These are phyloP conservation scores for Corythoichthys haematopterus DNA, from an alignment of 2,113 vertebrate genomes.

Conservation along the genomic window DNA sequence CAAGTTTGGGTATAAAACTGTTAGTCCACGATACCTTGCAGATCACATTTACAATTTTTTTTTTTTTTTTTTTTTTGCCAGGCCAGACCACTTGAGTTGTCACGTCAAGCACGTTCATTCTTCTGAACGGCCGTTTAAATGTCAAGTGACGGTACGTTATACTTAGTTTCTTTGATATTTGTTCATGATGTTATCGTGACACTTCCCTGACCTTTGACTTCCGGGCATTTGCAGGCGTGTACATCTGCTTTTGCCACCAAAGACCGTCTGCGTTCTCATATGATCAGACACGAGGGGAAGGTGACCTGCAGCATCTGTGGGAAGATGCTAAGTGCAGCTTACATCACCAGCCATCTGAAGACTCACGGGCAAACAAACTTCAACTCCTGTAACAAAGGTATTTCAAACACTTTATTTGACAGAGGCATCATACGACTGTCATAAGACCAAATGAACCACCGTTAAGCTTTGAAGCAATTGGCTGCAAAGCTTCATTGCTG, in stretches of 20 bases:
- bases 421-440: too few relatives aligned
- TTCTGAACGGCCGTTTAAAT: constrained; percentile 98
- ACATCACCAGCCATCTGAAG: constrained; percentile 99
- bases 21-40: neutral
- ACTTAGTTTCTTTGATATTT: neutral
- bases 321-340: constrained; percentile 97
- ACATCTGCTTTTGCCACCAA: constrained; percentile 99
- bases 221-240: constrained; percentile 78
- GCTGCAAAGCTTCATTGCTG: too few relatives aligned
- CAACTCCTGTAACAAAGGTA: constrained; percentile 95
- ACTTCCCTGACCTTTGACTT: constrained; percentile 28
- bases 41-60: neutral
- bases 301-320: constrained; percentile 99
- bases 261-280: constrained; percentile 98
- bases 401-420: neutral
- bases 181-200: neutral
- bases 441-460: too few relatives aligned
- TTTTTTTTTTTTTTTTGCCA: constrained; percentile 61
- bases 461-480: too few relatives aligned
- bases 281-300: constrained; percentile 98
- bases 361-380: constrained; percentile 97
- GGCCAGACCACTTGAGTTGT: constrained; percentile 99
- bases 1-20: neutral
- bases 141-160: constrained; percentile 90
- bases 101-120: constrained; percentile 99